phyloP scores from a whole-genome alignment of 2,797 vertebrate species.

The Pagetopsis macropterus region DNA sequence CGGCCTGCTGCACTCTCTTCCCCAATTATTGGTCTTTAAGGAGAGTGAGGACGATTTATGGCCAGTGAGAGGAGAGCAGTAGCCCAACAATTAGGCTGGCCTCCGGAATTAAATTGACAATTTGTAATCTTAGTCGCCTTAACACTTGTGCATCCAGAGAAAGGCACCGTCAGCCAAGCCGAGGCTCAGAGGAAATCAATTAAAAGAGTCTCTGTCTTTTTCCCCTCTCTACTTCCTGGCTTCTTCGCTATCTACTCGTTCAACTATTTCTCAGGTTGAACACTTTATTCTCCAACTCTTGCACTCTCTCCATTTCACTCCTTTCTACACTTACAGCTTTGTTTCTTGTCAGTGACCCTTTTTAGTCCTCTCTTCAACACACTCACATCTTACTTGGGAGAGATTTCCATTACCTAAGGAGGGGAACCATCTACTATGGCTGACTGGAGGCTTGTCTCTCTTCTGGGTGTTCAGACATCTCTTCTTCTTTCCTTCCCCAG shows the following conservation, averaged over 20 bases:
- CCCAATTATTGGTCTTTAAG: constrained; percentile 76
- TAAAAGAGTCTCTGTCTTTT: constrained; percentile 41
- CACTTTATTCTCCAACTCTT: constrained; percentile 22
- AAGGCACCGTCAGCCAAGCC: constrained; percentile 70
- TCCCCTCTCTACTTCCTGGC: constrained; percentile 19
- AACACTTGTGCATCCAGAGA: constrained; percentile 60
- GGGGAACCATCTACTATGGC: constrained; percentile 65
- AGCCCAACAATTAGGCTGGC: constrained; percentile 74
- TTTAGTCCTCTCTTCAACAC: constrained; percentile 39
- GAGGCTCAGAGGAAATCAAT: constrained; percentile 75
- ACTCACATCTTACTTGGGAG: constrained; percentile 61
- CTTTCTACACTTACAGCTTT: constrained; percentile 28
- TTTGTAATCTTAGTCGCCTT: constrained; percentile 81
- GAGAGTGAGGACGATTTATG: constrained; percentile 72
- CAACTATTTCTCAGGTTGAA: constrained; percentile 21
- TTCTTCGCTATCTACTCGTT: constrained; percentile 19
- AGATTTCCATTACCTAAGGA: constrained; percentile 74
- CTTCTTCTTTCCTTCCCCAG: constrained; percentile 1
- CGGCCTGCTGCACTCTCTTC: constrained; percentile 38
- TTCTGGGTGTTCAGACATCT: constrained; percentile 36
- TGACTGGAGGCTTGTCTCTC: constrained; percentile 56
- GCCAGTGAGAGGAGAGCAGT: constrained; percentile 57
- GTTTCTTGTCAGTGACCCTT: constrained; percentile 50
- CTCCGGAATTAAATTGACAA: constrained; percentile 79
- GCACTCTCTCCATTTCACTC: constrained; percentile 33